Percentiles rank a stretch among this genome's conserved stretches.
These are phyloP conservation scores for Pseudomyrmex sp. DNA, from an alignment of 1,140 invertebrate species.

Conservation along the genomic window DNA sequence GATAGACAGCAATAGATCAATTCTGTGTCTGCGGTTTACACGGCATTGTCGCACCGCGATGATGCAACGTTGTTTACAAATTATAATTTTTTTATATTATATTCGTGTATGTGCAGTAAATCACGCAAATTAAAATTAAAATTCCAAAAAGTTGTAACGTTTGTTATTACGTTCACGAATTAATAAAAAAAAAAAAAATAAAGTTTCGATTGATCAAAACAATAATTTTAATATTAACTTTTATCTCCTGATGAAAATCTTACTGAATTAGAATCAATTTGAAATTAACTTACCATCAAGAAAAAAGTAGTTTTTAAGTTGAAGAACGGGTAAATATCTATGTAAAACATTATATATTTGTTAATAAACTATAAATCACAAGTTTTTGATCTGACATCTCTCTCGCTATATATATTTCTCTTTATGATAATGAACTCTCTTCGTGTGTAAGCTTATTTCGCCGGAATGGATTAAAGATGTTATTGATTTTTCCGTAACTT, in stretches of 20 bases:
- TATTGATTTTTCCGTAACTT: slow-evolving; percentile 53
- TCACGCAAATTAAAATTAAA: no score
- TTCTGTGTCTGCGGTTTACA: neutral
- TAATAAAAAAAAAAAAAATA: neutral
- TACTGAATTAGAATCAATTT: no score
- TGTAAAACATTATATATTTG: no score
- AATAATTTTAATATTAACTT: no score
- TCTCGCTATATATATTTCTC: no score
- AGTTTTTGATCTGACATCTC: no score
- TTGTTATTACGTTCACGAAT: slow-evolving; percentile 24
- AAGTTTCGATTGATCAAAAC: no score
- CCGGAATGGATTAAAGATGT: slow-evolving; percentile 53
- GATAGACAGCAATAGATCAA: slow-evolving; percentile 36
- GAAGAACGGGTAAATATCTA: no score
- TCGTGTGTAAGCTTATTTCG: slow-evolving; percentile 46
- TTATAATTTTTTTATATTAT: slow-evolving; percentile 45
- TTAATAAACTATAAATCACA: no score
- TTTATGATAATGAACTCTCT: slow-evolving; percentile 41
- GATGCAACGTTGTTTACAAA: slow-evolving; percentile 28
- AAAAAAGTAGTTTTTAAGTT: no score
- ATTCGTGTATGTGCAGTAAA: neutral
- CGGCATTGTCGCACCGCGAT: neutral
- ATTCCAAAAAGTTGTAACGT: neutral
- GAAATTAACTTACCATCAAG: no score
- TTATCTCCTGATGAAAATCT: no score